Conservation (phyloP, 2,888 invertebrate genomes). For the Antheraea assamensis region DNA sequence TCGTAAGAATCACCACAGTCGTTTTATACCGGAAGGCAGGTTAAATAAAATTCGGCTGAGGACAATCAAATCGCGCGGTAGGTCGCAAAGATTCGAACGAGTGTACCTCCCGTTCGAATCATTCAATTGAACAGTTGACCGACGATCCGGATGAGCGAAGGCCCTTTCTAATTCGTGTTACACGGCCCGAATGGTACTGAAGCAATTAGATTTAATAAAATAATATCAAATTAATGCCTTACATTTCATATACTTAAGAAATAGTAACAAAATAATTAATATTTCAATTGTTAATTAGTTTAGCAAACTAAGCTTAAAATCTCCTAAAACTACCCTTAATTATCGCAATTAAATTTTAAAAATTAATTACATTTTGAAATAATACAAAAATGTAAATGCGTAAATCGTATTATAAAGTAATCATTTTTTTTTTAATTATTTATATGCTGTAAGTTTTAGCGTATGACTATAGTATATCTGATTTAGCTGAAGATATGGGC, state of each 20-base stretch:
- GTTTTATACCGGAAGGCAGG: background rate
- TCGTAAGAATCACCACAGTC: background rate
- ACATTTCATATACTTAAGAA: background rate
- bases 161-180: background rate
- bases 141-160: constrained; percentile 48
- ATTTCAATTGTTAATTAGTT: too few relatives aligned
- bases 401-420: too few relatives aligned
- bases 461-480: too few relatives aligned
- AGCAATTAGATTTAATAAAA: background rate
- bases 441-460: too few relatives aligned
- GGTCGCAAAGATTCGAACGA: constrained; percentile 28
- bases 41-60: constrained; percentile 34
- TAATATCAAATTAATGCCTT: constrained; percentile 13
- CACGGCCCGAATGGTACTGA: background rate
- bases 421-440: too few relatives aligned
- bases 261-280: too few relatives aligned
- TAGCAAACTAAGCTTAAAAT: too few relatives aligned
- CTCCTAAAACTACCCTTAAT: too few relatives aligned
- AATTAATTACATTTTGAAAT: too few relatives aligned
- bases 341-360: too few relatives aligned
- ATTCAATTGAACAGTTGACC: constrained; percentile 57
- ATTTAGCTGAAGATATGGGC: too few relatives aligned
- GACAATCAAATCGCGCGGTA: constrained; percentile 45
- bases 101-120: constrained; percentile 45
- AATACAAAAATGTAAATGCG: too few relatives aligned